A percentile compares a stretch with the other conserved stretches of the same genome.
phyloP scores from a whole-genome alignment of 2,113 vertebrate species.

The Ursus arctos region DNA sequence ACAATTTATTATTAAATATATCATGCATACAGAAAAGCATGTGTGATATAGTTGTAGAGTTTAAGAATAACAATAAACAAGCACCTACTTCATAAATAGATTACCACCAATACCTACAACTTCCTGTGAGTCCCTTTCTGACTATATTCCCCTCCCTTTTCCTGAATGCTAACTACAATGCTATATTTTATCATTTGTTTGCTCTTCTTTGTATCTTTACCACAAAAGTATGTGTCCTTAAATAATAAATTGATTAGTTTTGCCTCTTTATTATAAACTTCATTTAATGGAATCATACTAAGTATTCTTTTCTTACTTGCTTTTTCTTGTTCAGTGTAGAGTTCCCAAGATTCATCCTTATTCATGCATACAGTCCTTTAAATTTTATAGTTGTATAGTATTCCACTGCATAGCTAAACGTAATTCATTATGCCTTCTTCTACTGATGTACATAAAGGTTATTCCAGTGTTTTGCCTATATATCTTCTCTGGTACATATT shows the following conservation, averaged over 20 bases:
- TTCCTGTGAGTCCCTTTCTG: not conserved
- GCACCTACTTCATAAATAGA: not conserved
- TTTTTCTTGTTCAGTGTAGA: not conserved
- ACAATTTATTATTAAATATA: not conserved
- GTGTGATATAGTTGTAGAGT: not conserved
- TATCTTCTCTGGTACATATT: not conserved
- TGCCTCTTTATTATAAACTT: not conserved
- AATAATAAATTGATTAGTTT: conserved; percentile 9
- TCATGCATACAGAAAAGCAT: not conserved
- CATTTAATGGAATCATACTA: not conserved
- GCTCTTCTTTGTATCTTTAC: not conserved
- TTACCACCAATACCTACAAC: not conserved
- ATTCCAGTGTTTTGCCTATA: not conserved
- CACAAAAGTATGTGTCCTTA: not conserved
- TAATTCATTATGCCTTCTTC: not conserved
- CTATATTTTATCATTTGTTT: not conserved
- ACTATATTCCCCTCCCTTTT: not conserved
- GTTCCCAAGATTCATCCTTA: not conserved
- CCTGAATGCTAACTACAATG: not conserved
- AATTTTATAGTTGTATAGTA: not conserved
- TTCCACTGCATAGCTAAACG: not conserved
- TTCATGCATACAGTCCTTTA: not conserved
- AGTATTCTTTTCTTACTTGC: not conserved
- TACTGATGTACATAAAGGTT: not conserved
- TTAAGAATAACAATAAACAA: not conserved